Evolutionary conservation across 2,888 invertebrate genomes (phyloP).

Genomic region (Melinaea marsaeus): DNA sequence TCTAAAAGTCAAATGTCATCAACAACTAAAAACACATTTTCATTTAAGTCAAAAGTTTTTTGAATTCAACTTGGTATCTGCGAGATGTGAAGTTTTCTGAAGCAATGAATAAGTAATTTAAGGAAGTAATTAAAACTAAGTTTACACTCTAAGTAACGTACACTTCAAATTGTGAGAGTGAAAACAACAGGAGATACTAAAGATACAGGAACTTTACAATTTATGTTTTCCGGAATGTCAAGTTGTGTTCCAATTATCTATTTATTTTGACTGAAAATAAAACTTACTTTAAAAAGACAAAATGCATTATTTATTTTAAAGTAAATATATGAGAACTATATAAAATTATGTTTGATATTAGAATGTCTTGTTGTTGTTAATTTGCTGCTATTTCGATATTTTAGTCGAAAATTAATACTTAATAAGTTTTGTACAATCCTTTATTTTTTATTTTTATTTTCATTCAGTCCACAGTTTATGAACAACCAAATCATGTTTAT

Average conservation of each 20-base stretch:
- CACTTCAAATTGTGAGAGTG: constrained; percentile 25
- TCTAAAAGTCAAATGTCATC: too few species aligned
- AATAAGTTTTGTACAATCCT: background rate
- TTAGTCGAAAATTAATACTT: background rate
- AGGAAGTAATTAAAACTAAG: constrained; percentile 19
- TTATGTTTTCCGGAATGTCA: constrained; percentile 17
- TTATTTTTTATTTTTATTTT: background rate
- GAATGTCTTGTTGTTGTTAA: too few species aligned
- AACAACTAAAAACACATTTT: background rate
- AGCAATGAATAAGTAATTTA: constrained; percentile 15
- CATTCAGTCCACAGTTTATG: background rate
- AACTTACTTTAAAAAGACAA: background rate
- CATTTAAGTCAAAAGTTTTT: background rate
- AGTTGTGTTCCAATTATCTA: background rate
- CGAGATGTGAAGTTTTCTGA: constrained; percentile 4
- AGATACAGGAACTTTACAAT: constrained; percentile 25
- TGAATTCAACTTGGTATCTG: background rate
- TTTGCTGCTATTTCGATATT: too few species aligned
- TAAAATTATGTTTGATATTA: too few species aligned
- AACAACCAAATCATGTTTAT: constrained; percentile 9
- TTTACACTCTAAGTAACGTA: constrained; percentile 15
- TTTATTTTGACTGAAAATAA: background rate
- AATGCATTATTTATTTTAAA: background rate
- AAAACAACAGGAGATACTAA: constrained; percentile 22
- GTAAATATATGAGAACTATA: too few species aligned